These are phyloP conservation scores for Drosophila sechellia DNA, from an alignment of 1,140 invertebrate genomes.

Conservation along the genomic window DNA sequence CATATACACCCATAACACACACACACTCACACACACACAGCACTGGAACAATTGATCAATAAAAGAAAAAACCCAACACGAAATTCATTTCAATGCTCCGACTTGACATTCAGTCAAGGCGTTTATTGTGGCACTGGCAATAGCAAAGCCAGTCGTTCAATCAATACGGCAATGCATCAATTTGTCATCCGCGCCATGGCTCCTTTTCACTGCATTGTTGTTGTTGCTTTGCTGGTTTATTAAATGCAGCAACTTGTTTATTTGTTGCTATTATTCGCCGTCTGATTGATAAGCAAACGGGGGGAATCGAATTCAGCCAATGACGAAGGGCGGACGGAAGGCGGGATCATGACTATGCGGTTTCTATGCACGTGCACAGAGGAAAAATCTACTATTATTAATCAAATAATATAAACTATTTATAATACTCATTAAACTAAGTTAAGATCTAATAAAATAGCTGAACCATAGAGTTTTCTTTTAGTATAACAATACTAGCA, in stretches of 20 bases:
- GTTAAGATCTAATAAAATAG: too few relatives aligned
- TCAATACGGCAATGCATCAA: slow-evolving; percentile 78
- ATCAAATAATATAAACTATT: too few relatives aligned
- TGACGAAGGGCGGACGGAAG: slow-evolving; percentile 1
- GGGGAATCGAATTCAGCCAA: slow-evolving; percentile 33
- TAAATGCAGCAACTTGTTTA: slow-evolving; percentile 64
- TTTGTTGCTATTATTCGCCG: slow-evolving; percentile 65
- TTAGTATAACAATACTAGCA: too few relatives aligned
- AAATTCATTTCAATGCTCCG: slow-evolving; percentile 64
- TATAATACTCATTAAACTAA: too few relatives aligned
- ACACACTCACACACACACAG: slow-evolving; percentile 14
- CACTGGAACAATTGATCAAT: slow-evolving; percentile 63
- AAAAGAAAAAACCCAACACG: slow-evolving; percentile 48
- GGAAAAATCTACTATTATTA: background rate
- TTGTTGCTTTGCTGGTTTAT: slow-evolving; percentile 9
- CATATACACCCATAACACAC: slow-evolving; percentile 2
- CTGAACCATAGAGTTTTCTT: too few relatives aligned
- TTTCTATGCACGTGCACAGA: slow-evolving; percentile 7
- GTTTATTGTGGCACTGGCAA: slow-evolving; percentile 49
- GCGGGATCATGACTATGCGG: slow-evolving; percentile 25
- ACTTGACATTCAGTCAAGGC: slow-evolving; percentile 78
- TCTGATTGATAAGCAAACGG: slow-evolving; percentile 63
- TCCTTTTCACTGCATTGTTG: slow-evolving; percentile 2
- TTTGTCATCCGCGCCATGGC: slow-evolving; percentile 54
- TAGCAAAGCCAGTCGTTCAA: slow-evolving; percentile 51